Evolutionary conservation across 2,888 invertebrate species (phyloP), one percentile per base, ranked within the genome.

Genomic region (Agonopterix arenella): DNA sequence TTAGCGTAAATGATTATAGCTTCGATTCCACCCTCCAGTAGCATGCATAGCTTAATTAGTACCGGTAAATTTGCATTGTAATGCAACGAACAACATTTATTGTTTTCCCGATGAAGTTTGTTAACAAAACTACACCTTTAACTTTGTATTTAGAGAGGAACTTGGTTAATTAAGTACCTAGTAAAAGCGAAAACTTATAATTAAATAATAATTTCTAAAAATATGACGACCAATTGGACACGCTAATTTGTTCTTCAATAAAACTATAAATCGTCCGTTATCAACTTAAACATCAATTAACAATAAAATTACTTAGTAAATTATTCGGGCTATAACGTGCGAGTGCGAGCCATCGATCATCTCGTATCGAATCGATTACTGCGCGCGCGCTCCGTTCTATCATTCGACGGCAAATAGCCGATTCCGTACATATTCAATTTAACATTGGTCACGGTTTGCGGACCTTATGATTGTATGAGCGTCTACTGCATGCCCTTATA

Each of bases 341-440:
- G 28, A 28, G 5, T 5, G 28, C 28, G 54, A 44, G 55, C 60
- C 53, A 82, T 82, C 70, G 59, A 76, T 83, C 76, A 80, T 76
- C 58, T 72, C 57, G 60, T 56, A 67, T 60, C 66, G 62, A 80
- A 83, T 80, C 68, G 76, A 81, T 79, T 79, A 67, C 53, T 52
- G 55, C 57, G 16, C 62, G 62, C 66, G 61, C 70, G 68, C 68
- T 66, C 28, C 56, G 57, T 67, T 69, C 69, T 61, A 71, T 75
- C 70, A 70, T 62, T 70, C 64, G 69, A 73, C 72, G 66, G 70
- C 69, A 74, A 79, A 79, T 76, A 76, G 64, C 65, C 68, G 64
- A 75, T 72, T 70, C 70, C 59, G 62, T 62, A 45, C 56, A 64
- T 73, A 77, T 82, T 81, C 76, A 79, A 83, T 84, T 81, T 76